Evolutionary conservation across 1,140 invertebrate genomes (phyloP), one percentile per base, ranked within the genome.

Genomic region (Mactra quadrangularis): DNA sequence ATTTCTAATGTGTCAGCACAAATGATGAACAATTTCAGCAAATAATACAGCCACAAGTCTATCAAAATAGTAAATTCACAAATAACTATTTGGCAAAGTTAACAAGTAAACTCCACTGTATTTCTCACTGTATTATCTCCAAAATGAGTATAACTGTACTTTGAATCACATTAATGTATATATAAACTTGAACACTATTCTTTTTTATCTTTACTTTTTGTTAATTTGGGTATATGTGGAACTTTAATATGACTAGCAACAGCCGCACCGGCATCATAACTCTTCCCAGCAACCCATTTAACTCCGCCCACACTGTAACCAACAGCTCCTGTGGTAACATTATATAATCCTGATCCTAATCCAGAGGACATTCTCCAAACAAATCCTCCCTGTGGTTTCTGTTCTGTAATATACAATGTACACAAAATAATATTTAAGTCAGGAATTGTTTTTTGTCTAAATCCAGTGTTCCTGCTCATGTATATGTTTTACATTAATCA

Each of bases 221-320:
- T n/a, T 7, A 87, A 57, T 70, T 75, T 74, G 25, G 89, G 84
- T 27, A 89, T 35, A 29, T 83, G 25, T 2, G 90, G 88, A 9
- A 88, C 74, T 81, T 87, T 78, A 0, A 90, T 85, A 47, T 87
- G 85, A 66, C 87, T 91, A 22, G 87, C 89, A 4, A 91, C 91
- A 31, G 89, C 82, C n/a, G 88, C 71, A 6, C 91, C 90, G 31
- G 90, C 91, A 79, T 89, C 89, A 62, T 91, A 89, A 50, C 89
- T 89, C 71, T 92, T 93, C n/a, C 89, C 89, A 4, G 91, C 92
- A 0, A 90, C 91, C 92, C 92, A 93, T 55, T 91, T 91, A 3
- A 92, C 90, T 15, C 91, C 87, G 19, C 91, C 90, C 0, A 91
- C 87, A 17, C 92, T 89, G 15, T 89, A 85, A 0, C 92, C 91